Conservation (phyloP, 2,797 vertebrate genomes). For the Carduelis carduelis region DNA sequence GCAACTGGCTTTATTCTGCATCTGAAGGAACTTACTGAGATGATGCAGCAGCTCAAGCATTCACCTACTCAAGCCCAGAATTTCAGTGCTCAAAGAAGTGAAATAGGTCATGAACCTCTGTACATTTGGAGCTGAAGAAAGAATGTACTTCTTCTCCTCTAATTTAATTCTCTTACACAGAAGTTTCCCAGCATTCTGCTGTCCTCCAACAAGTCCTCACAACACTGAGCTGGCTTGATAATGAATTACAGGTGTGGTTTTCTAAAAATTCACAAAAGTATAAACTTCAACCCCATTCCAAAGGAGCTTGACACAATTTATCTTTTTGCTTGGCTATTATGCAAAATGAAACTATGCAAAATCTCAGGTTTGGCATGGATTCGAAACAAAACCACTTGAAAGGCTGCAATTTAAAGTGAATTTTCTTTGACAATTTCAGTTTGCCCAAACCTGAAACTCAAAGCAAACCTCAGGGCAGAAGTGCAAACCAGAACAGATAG, state of each 20-base stretch:
- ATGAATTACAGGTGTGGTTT: neutral
- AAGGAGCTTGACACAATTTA: neutral
- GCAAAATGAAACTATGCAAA: slow-evolving; percentile 31
- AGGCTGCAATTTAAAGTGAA: neutral
- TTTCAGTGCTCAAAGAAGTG: neutral
- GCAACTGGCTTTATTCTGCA: neutral
- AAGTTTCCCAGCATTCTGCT: neutral
- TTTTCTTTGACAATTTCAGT: slow-evolving; percentile 25
- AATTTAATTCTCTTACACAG: neutral
- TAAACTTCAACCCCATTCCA: neutral
- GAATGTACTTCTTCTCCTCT: neutral
- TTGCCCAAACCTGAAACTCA: slow-evolving; percentile 34
- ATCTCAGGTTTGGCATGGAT: slow-evolving; percentile 4
- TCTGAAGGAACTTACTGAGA: neutral
- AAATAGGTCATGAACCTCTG: neutral
- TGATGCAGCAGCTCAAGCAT: neutral
- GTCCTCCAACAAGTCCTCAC: neutral
- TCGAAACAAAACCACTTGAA: slow-evolving; percentile 35
- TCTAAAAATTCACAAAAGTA: neutral
- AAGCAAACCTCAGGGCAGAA: slow-evolving; percentile 41
- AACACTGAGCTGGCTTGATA: neutral
- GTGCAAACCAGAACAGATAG: slow-evolving; percentile 23
- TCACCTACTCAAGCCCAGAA: neutral
- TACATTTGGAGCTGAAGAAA: neutral
- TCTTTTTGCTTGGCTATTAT: neutral